These are phyloP conservation scores for Chlorospingus flavigularis DNA, from an alignment of 2,797 vertebrate species.

Conservation along the genomic window DNA sequence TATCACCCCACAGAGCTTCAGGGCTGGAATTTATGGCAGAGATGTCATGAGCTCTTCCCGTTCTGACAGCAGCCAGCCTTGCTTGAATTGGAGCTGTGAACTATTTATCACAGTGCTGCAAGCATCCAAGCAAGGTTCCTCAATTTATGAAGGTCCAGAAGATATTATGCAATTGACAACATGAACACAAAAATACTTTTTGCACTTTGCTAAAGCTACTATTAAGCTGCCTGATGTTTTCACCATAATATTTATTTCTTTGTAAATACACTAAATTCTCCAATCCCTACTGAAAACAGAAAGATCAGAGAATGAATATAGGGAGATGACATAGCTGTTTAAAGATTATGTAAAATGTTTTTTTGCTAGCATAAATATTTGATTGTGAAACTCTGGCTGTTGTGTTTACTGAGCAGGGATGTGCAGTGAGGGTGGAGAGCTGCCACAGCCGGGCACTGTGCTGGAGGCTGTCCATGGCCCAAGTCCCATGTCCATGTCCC, in stretches of 20 bases:
- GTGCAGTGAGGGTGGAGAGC: constrained; percentile 18
- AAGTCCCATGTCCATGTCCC: not conserved
- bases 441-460: not conserved
- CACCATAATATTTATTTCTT: constrained; percentile 82
- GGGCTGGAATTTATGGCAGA: not conserved
- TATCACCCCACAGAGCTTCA: not conserved
- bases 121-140: constrained; percentile 19
- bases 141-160: constrained; percentile 11
- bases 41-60: not conserved
- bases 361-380: constrained; percentile 79
- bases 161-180: constrained; percentile 69
- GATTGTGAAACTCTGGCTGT: constrained; percentile 74
- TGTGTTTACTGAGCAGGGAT: constrained; percentile 69
- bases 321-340: constrained; percentile 78
- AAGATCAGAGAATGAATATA: constrained; percentile 78
- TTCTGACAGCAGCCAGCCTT: not conserved
- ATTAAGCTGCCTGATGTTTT: constrained; percentile 72
- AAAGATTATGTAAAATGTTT: constrained; percentile 78
- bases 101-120: constrained; percentile 6
- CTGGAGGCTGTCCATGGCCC: not conserved
- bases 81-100: not conserved
- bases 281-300: constrained; percentile 70
- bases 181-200: constrained; percentile 63
- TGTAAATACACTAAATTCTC: constrained; percentile 76
- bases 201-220: constrained; percentile 70